A percentile compares a stretch with the other conserved stretches of the same genome.
Evolutionary conservation across 64 coral and sea anemone genomes (phyloP).

Genomic region (Trachythela sp.): DNA sequence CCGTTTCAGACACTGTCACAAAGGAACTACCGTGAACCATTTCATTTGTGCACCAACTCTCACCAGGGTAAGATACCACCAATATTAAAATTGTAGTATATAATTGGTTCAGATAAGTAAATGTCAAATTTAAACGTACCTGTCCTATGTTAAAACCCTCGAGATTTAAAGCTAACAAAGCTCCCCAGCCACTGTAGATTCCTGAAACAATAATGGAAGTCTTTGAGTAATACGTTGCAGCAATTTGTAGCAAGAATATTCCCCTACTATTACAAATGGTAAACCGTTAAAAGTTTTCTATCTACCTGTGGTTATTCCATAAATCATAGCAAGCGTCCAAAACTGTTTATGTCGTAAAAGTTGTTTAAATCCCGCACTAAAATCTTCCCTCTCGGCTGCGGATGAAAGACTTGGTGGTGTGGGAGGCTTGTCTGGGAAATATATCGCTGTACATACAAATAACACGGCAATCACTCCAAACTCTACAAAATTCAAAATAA

Average conservation of each 20-base stretch:
- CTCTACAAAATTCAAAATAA: slow-evolving; percentile 46
- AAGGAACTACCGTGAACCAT: no score
- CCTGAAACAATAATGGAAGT: slow-evolving; percentile 33
- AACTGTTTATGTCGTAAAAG: slow-evolving; percentile 71
- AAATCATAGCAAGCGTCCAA: slow-evolving; percentile 84
- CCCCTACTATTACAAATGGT: not conserved
- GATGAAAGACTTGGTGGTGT: slow-evolving; percentile 80
- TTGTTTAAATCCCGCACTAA: slow-evolving; percentile 73
- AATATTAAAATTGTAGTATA: no score
- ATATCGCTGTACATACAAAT: slow-evolving; percentile 71
- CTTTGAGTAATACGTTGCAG: not conserved
- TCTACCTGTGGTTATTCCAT: slow-evolving; percentile 87
- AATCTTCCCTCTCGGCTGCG: slow-evolving; percentile 71
- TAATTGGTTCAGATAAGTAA: no score
- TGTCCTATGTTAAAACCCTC: slow-evolving; percentile 75
- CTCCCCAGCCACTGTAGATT: slow-evolving; percentile 98
- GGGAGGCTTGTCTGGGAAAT: slow-evolving; percentile 90
- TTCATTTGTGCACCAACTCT: no score
- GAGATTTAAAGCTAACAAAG: slow-evolving; percentile 86
- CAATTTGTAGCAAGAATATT: not conserved
- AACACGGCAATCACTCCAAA: slow-evolving; percentile 65
- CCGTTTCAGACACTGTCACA: no score
- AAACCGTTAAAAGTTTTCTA: not conserved
- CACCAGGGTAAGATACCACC: not conserved
- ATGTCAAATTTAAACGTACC: slow-evolving; percentile 28